phyloP scores from a whole-genome alignment of 1,140 invertebrate genomes.

The Drosophila lowei region DNA sequence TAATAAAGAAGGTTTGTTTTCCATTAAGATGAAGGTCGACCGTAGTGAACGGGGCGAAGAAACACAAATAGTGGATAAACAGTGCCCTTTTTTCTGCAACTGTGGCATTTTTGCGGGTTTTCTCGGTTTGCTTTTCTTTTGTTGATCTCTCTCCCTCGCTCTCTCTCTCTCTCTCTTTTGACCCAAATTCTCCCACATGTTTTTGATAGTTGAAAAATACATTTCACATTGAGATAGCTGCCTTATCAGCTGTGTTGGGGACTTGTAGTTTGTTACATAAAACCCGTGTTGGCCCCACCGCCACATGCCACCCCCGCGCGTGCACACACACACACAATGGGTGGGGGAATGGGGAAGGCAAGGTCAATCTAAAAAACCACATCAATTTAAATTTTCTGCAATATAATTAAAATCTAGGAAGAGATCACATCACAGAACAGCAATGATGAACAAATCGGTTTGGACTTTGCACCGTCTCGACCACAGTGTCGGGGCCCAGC shows the following conservation, averaged over 20 bases:
- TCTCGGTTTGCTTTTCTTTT: not conserved
- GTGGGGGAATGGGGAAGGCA: conserved; percentile 3
- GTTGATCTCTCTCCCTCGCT: conserved; percentile 19
- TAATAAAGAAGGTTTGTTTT: conserved; percentile 45
- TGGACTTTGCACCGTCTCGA: conserved; percentile 50
- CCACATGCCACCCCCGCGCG: conserved; percentile 2
- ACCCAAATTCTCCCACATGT: conserved; percentile 36
- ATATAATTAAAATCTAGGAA: conserved; percentile 41
- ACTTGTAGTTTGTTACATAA: conserved; percentile 31
- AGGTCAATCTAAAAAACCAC: conserved; percentile 32
- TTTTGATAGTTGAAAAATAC: conserved; percentile 30
- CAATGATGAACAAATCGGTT: conserved; percentile 26
- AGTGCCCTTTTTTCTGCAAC: not conserved
- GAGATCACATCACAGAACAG: conserved; percentile 5
- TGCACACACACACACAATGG: not conserved
- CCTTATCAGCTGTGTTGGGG: conserved; percentile 19
- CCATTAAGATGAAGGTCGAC: conserved; percentile 29
- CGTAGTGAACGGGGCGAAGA: not conserved
- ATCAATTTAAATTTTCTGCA: conserved; percentile 53
- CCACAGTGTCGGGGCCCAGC: conserved; percentile 21
- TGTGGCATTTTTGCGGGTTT: conserved; percentile 36
- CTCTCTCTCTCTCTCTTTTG: conserved; percentile 12
- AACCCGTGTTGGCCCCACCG: conserved; percentile 19
- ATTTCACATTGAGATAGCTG: conserved; percentile 12
- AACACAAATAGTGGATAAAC: conserved; percentile 16